Evolutionary conservation across 1,140 invertebrate species (phyloP).

Genomic region (Belonocnema kinseyi): DNA sequence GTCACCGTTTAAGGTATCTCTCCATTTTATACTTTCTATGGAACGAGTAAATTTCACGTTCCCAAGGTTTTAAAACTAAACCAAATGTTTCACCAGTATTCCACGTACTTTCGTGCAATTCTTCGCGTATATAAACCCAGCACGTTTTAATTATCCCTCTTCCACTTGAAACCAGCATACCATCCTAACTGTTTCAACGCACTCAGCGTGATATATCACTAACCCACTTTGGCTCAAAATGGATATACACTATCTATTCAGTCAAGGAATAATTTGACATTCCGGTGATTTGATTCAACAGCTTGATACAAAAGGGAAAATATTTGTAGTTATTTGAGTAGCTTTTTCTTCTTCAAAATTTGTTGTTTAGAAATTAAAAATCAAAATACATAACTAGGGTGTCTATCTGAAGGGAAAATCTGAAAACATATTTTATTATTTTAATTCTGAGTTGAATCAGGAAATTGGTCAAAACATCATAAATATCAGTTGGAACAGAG

Average conservation of each 20-base stretch:
- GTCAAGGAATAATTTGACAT: conserved; percentile 18
- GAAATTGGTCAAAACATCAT: too few relatives aligned
- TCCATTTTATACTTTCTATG: conserved; percentile 7
- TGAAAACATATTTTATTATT: too few relatives aligned
- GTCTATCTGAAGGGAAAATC: too few relatives aligned
- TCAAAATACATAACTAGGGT: neutral
- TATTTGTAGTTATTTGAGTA: neutral
- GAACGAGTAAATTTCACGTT: neutral
- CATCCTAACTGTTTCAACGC: neutral
- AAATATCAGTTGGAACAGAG: too few relatives aligned
- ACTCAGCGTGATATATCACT: neutral
- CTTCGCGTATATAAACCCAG: neutral
- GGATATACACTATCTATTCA: conserved; percentile 3
- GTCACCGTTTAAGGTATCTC: neutral
- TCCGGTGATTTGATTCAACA: conserved; percentile 6
- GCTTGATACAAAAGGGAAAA: conserved; percentile 1
- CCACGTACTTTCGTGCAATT: neutral
- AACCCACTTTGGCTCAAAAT: neutral
- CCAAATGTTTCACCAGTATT: neutral
- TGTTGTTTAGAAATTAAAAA: neutral
- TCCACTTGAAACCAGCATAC: neutral
- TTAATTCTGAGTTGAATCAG: too few relatives aligned
- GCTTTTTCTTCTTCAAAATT: neutral
- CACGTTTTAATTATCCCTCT: conserved; percentile 5
- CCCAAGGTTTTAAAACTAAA: conserved; percentile 6